These are phyloP conservation scores for Drosophila trapezifrons DNA, from an alignment of 1,140 invertebrate species.

Conservation along the genomic window DNA sequence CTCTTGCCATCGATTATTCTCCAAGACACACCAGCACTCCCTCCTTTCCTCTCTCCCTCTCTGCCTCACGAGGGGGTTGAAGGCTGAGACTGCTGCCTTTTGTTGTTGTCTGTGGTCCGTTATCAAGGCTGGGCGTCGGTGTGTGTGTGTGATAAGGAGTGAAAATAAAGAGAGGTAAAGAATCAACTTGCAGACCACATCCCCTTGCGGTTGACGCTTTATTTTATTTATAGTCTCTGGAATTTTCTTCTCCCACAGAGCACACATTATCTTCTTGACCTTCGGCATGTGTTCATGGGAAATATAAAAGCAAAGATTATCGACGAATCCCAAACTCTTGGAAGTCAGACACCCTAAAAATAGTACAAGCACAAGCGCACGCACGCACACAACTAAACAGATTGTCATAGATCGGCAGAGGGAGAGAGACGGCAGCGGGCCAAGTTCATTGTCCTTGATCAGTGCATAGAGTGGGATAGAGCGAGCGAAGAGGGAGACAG, in stretches of 20 bases:
- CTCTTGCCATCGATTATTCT: slow-evolving; percentile 47
- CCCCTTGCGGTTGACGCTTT: slow-evolving; percentile 7
- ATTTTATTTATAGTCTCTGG: slow-evolving; percentile 40
- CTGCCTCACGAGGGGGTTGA: slow-evolving; percentile 11
- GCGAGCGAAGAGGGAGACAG: background rate
- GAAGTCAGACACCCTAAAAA: slow-evolving; percentile 48
- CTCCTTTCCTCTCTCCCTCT: slow-evolving; percentile 2
- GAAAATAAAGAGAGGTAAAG: slow-evolving; percentile 20
- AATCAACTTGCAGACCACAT: slow-evolving; percentile 27
- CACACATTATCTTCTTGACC: slow-evolving; percentile 33
- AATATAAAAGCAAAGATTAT: slow-evolving; percentile 26
- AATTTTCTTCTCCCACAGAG: slow-evolving; percentile 48
- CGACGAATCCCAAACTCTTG: slow-evolving; percentile 4
- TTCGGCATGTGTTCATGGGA: slow-evolving; percentile 38
- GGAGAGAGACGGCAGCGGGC: slow-evolving; percentile 7
- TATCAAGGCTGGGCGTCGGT: slow-evolving; percentile 15
- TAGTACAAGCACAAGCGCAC: slow-evolving; percentile 19
- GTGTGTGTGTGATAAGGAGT: slow-evolving; percentile 24
- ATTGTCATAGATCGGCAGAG: slow-evolving; percentile 28
- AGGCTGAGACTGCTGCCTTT: slow-evolving; percentile 3
- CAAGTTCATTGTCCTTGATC: slow-evolving; percentile 45
- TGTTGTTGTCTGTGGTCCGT: slow-evolving; percentile 48
- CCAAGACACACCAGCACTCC: background rate
- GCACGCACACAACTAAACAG: slow-evolving; percentile 5
- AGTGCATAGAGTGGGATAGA: slow-evolving; percentile 13